A percentile compares a stretch with the other conserved stretches of the same genome.
These are phyloP conservation scores for Lathronympha strigana DNA, from an alignment of 2,888 invertebrate genomes.

Conservation along the genomic window DNA sequence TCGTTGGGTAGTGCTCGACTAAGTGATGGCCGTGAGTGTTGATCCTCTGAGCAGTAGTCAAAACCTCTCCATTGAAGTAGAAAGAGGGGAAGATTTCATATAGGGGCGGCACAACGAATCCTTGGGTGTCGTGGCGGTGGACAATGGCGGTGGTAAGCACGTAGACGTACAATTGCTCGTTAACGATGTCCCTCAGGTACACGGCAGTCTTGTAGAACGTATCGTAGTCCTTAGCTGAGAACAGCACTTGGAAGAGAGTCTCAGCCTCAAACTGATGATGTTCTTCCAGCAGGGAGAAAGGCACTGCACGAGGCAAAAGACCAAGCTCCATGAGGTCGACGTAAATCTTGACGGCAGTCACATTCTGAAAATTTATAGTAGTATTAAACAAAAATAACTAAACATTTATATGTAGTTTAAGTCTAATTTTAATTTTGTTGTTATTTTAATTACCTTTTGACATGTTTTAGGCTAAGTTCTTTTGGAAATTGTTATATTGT, in stretches of 20 bases:
- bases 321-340: conserved; percentile 78
- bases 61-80: conserved; percentile 88
- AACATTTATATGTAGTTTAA: background rate
- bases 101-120: conserved; percentile 87
- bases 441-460: too few species aligned
- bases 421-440: too few species aligned
- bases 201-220: conserved; percentile 88
- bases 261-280: conserved; percentile 85
- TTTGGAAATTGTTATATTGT: too few species aligned
- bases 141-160: conserved; percentile 85
- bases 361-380: conserved; percentile 66
- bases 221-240: conserved; percentile 88
- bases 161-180: conserved; percentile 88
- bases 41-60: conserved; percentile 87
- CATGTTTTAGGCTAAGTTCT: too few species aligned
- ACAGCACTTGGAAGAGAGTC: conserved; percentile 87
- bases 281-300: conserved; percentile 84
- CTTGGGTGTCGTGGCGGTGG: conserved; percentile 86
- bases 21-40: conserved; percentile 67
- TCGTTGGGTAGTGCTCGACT: conserved; percentile 62
- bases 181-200: conserved; percentile 87
- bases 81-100: conserved; percentile 90
- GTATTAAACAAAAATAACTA: background rate
- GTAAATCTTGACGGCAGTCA: conserved; percentile 82
- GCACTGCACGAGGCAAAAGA: conserved; percentile 82